Base-by-base conservation (phyloP, 2,113 vertebrate species). In the Varanus salvator region DNA sequence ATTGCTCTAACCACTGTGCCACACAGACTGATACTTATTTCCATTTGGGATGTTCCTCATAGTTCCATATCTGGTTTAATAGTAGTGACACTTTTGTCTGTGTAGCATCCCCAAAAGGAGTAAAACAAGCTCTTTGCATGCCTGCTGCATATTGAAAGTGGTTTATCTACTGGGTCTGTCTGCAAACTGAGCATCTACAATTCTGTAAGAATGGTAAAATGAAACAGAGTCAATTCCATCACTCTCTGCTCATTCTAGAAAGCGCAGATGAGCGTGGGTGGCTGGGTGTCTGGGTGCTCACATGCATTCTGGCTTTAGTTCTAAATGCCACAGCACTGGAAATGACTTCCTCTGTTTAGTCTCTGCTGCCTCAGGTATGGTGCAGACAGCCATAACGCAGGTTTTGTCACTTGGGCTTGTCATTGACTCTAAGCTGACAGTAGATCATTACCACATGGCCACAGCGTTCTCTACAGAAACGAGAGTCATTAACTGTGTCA, bases 351-450 rank as follows among this genome's bases (percentile, higher is more conserved):
- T 92, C 86, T 94, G 50, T 23, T 94, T 93, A 93, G 25, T 57
- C 80, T 87, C 69, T 83, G 81, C 34, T 93, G 27, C 12, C 74
- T 89, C 88, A 91, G 52, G 38, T 90, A 89, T n/a, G n/a, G 75
- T 88, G 57, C 57, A 5, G 48, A 60, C 12, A 90, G 50, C 1
- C 1, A 1, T 25, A 92, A 87, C 50, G 6, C 44, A 31, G 86
- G 11, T 31, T 91, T 95, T 93, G 86, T 89, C 88, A 76, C 68
- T 90, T 90, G 89, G 38, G 31, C 83, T 91, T 95, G 66, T 93
- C 48, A 86, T 34, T 93, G 84, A 88, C 72, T 90, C 87, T 90
- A 81, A 91, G 34, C 23, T 93, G 90, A 86, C 6, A 72, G 34
- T 27, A 92, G 87, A 78, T 93, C 85, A 91, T 90, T 85, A 52